Conservation (phyloP, 2,113 vertebrate species). For the Daboia siamensis region DNA sequence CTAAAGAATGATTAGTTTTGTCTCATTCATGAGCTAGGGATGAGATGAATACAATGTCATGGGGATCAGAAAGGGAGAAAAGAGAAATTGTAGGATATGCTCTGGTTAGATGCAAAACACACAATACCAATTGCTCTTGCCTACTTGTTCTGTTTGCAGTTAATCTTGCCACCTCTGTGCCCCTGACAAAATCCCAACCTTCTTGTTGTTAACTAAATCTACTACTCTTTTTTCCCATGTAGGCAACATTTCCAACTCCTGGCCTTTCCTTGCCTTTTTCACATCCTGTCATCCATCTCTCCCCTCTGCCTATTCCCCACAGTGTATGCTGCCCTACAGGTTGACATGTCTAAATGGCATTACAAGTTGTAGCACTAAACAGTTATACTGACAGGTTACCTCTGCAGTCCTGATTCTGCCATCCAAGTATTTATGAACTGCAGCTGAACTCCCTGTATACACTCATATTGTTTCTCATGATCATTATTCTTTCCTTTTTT, state of each 20-base stretch:
- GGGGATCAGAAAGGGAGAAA: not conserved
- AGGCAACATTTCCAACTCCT: not conserved
- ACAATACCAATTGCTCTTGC: not conserved
- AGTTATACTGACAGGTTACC: not conserved
- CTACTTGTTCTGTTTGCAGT: not conserved
- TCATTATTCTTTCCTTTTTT: not conserved
- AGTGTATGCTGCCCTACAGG: not conserved
- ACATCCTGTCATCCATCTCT: not conserved
- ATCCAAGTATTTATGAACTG: not conserved
- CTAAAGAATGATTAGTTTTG: not conserved
- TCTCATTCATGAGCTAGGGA: not conserved
- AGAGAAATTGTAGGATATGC: not conserved
- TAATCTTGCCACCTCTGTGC: not conserved
- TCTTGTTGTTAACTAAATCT: not conserved
- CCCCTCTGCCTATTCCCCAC: not conserved
- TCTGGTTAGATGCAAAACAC: not conserved
- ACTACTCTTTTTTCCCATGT: not conserved
- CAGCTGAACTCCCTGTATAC: not conserved
- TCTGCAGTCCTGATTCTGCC: not conserved
- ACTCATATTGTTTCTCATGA: too few species aligned
- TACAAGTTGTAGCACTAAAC: not conserved
- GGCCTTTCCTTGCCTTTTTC: not conserved
- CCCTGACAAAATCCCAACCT: not conserved
- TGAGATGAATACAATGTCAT: not conserved
- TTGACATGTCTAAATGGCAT: not conserved